These are phyloP conservation scores for Aphelinus atriplicis DNA, from an alignment of 1,140 invertebrate genomes.

Conservation along the genomic window DNA sequence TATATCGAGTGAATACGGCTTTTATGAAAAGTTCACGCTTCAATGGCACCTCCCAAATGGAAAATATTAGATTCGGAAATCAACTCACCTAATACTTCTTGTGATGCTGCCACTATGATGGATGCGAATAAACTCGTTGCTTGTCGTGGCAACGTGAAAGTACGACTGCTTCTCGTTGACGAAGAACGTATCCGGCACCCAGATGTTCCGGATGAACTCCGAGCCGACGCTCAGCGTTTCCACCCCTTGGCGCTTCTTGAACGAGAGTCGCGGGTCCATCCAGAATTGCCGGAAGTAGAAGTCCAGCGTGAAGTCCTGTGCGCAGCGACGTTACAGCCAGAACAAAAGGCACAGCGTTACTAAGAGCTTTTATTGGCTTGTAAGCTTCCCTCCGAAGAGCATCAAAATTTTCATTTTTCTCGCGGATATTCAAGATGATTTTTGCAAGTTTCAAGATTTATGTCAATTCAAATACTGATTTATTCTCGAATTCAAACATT, in stretches of 20 bases:
- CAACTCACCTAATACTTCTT: slow-evolving; percentile 90
- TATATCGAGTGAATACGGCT: no score
- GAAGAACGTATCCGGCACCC: slow-evolving; percentile 98
- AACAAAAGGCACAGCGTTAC: no score
- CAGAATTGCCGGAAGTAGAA: slow-evolving; percentile 99
- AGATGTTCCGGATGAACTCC: slow-evolving; percentile 97
- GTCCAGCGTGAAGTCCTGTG: slow-evolving; percentile 96
- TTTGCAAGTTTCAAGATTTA: no score
- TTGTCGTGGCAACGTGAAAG: slow-evolving; percentile 97
- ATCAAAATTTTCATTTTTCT: no score
- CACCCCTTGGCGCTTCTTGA: slow-evolving; percentile 85
- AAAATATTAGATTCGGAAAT: slow-evolving; percentile 1
- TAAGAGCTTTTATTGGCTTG: no score
- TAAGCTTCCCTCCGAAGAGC: no score
- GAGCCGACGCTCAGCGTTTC: slow-evolving; percentile 90
- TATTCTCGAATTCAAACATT: no score
- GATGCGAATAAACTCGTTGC: slow-evolving; percentile 96
- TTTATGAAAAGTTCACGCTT: no score
- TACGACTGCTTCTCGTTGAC: slow-evolving; percentile 98
- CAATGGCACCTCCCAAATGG: no score
- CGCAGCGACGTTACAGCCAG: background rate
- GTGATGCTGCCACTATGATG: slow-evolving; percentile 94
- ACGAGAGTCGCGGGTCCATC: slow-evolving; percentile 93
- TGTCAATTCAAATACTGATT: no score
- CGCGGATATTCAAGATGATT: no score